Evolutionary conservation across 1,140 invertebrate species (phyloP), one percentile per base, ranked within the genome.

Genomic region (Dendrolimus punctatus): DNA sequence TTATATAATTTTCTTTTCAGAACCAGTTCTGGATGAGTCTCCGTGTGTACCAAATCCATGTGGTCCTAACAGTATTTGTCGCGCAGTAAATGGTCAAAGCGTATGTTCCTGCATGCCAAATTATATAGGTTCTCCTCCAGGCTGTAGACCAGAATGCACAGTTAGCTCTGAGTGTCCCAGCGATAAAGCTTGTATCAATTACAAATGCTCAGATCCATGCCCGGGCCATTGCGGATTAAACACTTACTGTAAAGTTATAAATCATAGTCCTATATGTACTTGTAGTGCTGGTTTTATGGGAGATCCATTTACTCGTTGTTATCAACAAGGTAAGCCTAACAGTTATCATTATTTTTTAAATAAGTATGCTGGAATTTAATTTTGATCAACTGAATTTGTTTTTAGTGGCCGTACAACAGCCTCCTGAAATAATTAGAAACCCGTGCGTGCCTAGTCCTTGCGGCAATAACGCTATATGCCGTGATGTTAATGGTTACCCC

Each of bases 211-310:
- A 64, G 88, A 93, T 78, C 92, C 92, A 42, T 94, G 92, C 68
- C 88, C 90, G 39, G 92, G 92, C 37, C 91, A 90, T 56, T 94
- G 94, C 74, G 95, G 94, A 39, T 66, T 91, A 39, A 94, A 95
- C 69, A 90, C 94, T 8, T 87, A 92, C 48, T 96, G 95, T 68
- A 90, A 89, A 66, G 93, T 95, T 4, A 89, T 91, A 43, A 93
- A 94, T 70, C 93, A 94, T 68, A 90, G 89, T 65, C 91, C 92
- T 43, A 81, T 89, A 40, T 90, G 90, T 66, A 85, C 87, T 49
- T 90, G 90, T 64, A 67, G 68, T 37, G 45, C 66, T 36, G 85
- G 85, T 51, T 88, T 80, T 58, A 87, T 80, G 44, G 90, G 90
- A 36, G 89, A 90, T 81, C 88, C 89, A n/a, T 90, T 90, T 53